phyloP scores from a whole-genome alignment of 2,113 vertebrate genomes.

The Felis catus region F.catus_Fca126_mat1.0 CM031413.1:88685001-88685500 shows the following conservation, averaged over 20 bases:
- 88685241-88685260: conserved; percentile 44
- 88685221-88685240: background rate
- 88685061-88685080: background rate
- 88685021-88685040: background rate
- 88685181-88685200: background rate
- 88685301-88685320: background rate
- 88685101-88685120: background rate
- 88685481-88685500: background rate
- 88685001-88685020: conserved; percentile 13
- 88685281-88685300: conserved; percentile 18
- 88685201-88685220: background rate
- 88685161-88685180: background rate
- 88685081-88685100: background rate
- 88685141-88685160: background rate
- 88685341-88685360: background rate
- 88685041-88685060: background rate
- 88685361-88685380: conserved; percentile 27
- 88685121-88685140: conserved; percentile 33
- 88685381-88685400: conserved; percentile 34
- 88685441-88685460: conserved; percentile 4
- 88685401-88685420: conserved; percentile 24
- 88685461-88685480: conserved; percentile 29
- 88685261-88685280: conserved; percentile 21
- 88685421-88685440: background rate
- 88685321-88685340: background rate